Conservation (phyloP, 2,113 vertebrate species). For the Mustelus asterias region DNA sequence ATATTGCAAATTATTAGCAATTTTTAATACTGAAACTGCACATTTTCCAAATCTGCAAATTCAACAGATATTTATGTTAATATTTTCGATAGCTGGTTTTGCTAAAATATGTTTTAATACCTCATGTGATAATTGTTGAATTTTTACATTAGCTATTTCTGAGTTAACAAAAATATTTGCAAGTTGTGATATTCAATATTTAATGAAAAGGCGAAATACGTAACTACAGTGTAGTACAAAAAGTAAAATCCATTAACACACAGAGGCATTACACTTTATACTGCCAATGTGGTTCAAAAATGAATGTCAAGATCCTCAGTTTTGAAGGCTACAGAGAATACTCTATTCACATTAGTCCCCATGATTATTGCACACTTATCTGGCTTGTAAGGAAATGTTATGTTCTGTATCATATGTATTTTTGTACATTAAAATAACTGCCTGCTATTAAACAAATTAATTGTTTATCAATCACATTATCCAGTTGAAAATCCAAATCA, state of each 20-base stretch:
- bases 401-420: neutral
- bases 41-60: neutral
- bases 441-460: neutral
- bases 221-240: neutral
- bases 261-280: neutral
- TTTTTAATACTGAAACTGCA: neutral
- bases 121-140: neutral
- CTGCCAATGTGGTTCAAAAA: neutral
- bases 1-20: neutral
- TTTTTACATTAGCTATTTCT: neutral
- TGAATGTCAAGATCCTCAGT: neutral
- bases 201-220: neutral
- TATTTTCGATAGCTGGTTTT: neutral
- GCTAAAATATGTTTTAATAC: neutral
- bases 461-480: neutral
- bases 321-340: neutral
- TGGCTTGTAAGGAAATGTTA: neutral
- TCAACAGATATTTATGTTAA: neutral
- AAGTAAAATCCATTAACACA: neutral
- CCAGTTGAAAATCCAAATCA: neutral
- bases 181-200: neutral
- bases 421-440: neutral
- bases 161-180: slow-evolving; percentile 16
- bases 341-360: neutral
- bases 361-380: neutral